phyloP scores from a whole-genome alignment of 2,888 invertebrate genomes.

The Candidula unifasciata region DNA sequence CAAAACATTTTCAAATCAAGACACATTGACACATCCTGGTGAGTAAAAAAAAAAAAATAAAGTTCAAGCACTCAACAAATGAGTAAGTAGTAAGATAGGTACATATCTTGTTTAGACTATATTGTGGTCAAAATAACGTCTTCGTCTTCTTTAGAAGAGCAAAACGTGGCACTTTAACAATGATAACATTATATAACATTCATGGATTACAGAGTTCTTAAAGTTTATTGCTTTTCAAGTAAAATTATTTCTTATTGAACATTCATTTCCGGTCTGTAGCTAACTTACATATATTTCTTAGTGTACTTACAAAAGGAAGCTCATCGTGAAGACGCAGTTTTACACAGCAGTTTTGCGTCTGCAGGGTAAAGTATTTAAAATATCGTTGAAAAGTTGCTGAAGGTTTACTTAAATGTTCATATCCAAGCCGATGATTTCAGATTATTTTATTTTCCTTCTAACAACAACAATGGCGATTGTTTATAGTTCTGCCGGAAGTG shows the following conservation, averaged over 20 bases:
- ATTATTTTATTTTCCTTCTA: conserved; percentile 9
- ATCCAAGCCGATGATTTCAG: conserved; percentile 17
- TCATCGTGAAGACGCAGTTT: conserved; percentile 54
- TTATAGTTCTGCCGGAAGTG: conserved; percentile 33
- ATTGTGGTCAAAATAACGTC: too few species aligned
- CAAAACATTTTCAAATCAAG: too few species aligned
- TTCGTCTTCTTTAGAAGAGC: too few species aligned
- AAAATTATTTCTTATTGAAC: not conserved
- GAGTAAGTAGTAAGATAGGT: too few species aligned
- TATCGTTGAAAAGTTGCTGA: not conserved
- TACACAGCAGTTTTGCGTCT: not conserved
- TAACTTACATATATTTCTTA: not conserved
- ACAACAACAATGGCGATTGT: conserved; percentile 35
- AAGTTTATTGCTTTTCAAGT: too few species aligned
- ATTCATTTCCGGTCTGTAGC: conserved; percentile 29
- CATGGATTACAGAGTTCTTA: too few species aligned
- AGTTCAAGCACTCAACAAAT: too few species aligned
- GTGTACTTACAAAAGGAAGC: conserved; percentile 64
- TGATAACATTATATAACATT: too few species aligned
- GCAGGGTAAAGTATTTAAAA: not conserved
- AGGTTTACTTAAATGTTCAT: conserved; percentile 1
- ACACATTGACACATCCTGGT: too few species aligned
- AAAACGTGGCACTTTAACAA: too few species aligned
- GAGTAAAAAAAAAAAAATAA: too few species aligned
- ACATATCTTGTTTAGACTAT: too few species aligned